phyloP scores from a whole-genome alignment of 2,888 invertebrate species.

The Nephrotoma appendiculata region DNA sequence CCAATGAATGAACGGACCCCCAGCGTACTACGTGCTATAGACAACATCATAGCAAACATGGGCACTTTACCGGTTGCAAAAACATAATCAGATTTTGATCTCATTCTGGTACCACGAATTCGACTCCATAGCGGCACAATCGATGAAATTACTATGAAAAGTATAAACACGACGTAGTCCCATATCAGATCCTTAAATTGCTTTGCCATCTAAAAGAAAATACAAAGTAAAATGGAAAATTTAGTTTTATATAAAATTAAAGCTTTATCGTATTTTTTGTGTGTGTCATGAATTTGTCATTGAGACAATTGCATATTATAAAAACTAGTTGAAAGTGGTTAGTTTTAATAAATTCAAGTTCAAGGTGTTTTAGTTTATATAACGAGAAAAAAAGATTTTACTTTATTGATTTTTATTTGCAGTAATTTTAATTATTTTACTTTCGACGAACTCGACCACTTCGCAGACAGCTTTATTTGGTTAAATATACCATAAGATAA shows the following conservation, averaged over 20 bases:
- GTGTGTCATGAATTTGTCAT: background rate
- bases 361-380: background rate
- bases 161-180: conserved; percentile 65
- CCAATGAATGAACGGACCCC: conserved; percentile 67
- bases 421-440: background rate
- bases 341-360: background rate
- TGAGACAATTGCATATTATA: background rate
- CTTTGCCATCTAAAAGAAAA: conserved; percentile 32
- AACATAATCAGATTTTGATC: conserved; percentile 62
- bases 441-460: background rate
- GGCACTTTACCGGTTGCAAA: conserved; percentile 63
- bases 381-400: background rate
- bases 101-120: conserved; percentile 46
- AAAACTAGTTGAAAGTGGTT: background rate
- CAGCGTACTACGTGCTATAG: conserved; percentile 68
- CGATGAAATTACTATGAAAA: conserved; percentile 58
- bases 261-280: background rate
- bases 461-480: too few species aligned
- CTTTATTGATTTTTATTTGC: too few species aligned
- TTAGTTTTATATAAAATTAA: background rate
- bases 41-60: conserved; percentile 67
- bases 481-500: too few species aligned
- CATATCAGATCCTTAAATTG: conserved; percentile 49
- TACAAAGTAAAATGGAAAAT: background rate
- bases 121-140: conserved; percentile 59